phyloP scores from a whole-genome alignment of 2,797 vertebrate species.

The Protosalanx chinensis region DNA sequence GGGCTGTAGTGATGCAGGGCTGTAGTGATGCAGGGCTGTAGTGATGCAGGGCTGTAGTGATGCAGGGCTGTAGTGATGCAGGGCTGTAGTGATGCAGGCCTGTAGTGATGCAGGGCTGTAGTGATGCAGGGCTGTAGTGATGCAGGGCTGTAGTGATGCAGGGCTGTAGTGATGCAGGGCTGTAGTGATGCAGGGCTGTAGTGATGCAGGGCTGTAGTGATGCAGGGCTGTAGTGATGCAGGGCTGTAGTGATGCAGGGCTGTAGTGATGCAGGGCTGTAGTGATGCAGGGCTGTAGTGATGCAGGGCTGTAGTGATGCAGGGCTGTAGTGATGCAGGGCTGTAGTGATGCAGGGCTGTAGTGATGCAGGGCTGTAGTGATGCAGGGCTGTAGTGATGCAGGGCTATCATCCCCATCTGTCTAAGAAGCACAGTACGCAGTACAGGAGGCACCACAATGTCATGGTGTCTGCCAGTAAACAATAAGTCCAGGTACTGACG shows the following conservation, averaged over 20 bases:
- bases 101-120: background rate
- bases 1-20: background rate
- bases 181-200: background rate
- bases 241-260: background rate
- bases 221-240: background rate
- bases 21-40: background rate
- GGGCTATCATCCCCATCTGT: conserved; percentile 42
- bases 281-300: background rate
- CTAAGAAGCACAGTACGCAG: conserved; percentile 22
- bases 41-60: too few relatives aligned
- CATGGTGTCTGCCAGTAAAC: conserved; percentile 45
- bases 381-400: too few relatives aligned
- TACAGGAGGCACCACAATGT: conserved; percentile 48
- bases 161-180: background rate
- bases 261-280: background rate
- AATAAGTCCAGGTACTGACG: conserved; percentile 33
- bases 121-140: background rate
- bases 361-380: background rate
- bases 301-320: too few relatives aligned
- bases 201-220: too few relatives aligned
- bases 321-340: background rate
- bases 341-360: background rate
- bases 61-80: background rate
- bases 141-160: too few relatives aligned
- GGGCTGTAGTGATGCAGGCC: too few relatives aligned